Base-by-base conservation (phyloP, 2,888 invertebrate species). In the Allygus modestus region DNA sequence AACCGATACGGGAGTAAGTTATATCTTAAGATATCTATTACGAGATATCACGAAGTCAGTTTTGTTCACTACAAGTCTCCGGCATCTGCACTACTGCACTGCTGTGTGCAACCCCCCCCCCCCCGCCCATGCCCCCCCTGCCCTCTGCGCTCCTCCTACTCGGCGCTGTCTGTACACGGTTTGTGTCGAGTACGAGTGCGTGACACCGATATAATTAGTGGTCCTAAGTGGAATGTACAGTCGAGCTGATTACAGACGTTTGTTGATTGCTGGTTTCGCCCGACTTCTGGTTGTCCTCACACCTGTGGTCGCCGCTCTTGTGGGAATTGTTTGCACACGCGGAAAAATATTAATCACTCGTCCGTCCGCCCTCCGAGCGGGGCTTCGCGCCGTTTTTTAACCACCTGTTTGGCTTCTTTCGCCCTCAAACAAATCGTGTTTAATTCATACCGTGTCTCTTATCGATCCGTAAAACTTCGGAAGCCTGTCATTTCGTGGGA, bases 281-380 rank as follows among this genome's bases (percentile, higher is more conserved):
- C 37, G 37, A 37, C 37, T 37, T 1, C 46, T 46, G n/a, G 17
- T 46, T 17, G 1, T 20, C 54, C 54, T 23, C 54, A 26, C 65
- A 65, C 65, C 65, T 65, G 65, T 9, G 1, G 31, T 4, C 1
- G 28, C 31, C 65, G 65, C 65, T 65, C 28, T 65, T 65, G 65
- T 65, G 65, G 65, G 65, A 65, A 65, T 65, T 31, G 65, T 65
- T 65, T 31, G 31, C 65, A 65, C 65, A 65, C 28, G 65, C 65
- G 5, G 65, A 28, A 28, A 28, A 65, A 65, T 65, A 65, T 65
- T 65, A 28, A 65, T 65, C 65, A 65, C 65, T 65, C 65, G 20
- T 23, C 23, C 23, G 4, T 23, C 58, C 31, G 9, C 20, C 15
- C 31, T 15, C 15, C 26, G 12, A 0, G 28, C 1, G 15, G 1